phyloP scores from a whole-genome alignment of 2,888 invertebrate genomes.

The Drepana falcataria region DNA sequence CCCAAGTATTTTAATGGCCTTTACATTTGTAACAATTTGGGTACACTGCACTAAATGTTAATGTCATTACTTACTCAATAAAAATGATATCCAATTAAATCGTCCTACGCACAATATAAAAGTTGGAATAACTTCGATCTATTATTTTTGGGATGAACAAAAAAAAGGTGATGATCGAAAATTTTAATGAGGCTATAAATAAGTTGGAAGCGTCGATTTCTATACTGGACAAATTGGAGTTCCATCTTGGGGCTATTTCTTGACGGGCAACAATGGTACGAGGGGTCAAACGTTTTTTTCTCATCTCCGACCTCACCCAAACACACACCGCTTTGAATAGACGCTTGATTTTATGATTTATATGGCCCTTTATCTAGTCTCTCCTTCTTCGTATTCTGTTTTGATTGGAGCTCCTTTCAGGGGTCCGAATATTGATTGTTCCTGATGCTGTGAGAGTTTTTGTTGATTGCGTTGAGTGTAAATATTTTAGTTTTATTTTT shows the following conservation, averaged over 20 bases:
- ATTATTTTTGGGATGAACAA: slow-evolving; percentile 12
- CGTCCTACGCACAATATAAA: slow-evolving; percentile 49
- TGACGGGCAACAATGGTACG: slow-evolving; percentile 52
- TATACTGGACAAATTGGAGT: slow-evolving; percentile 70
- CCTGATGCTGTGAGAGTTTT: slow-evolving; percentile 69
- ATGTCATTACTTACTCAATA: slow-evolving; percentile 40
- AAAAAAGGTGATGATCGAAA: slow-evolving; percentile 58
- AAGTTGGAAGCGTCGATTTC: slow-evolving; percentile 56
- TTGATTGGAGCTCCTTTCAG: slow-evolving; percentile 75
- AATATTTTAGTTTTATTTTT: slow-evolving; percentile 64
- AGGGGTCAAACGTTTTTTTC: slow-evolving; percentile 63
- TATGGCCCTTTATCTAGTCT: slow-evolving; percentile 68
- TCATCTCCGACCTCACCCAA: slow-evolving; percentile 32
- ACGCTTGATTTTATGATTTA: slow-evolving; percentile 77
- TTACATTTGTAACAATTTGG: slow-evolving; percentile 43
- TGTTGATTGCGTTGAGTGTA: slow-evolving; percentile 63
- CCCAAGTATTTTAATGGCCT: slow-evolving; percentile 30
- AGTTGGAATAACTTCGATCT: slow-evolving; percentile 22
- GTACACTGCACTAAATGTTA: slow-evolving; percentile 26
- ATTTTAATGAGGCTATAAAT: slow-evolving; percentile 73
- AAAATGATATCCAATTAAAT: slow-evolving; percentile 59
- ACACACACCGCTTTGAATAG: slow-evolving; percentile 71
- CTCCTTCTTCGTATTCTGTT: slow-evolving; percentile 66
- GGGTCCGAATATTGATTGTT: slow-evolving; percentile 74
- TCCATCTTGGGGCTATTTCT: slow-evolving; percentile 51